Evolutionary conservation across 1,140 invertebrate genomes (phyloP).

Genomic region (Anastrepha obliqua): DNA sequence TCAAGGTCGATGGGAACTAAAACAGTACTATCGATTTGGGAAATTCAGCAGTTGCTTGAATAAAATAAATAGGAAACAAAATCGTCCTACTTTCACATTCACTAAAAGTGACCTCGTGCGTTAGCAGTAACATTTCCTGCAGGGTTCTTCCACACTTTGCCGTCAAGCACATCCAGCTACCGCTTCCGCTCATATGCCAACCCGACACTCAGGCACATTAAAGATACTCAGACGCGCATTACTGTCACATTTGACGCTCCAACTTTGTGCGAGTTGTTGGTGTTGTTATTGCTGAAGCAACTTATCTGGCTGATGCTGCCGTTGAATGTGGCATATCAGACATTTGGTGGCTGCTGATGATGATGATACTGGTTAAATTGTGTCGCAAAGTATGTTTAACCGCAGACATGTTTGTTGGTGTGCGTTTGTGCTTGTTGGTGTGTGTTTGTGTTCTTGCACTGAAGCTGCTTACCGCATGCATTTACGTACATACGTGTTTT

Average conservation of each 20-base stretch:
- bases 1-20: too few relatives aligned
- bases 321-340: not conserved
- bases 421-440: not conserved
- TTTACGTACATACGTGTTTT: not conserved
- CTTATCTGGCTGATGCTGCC: not conserved
- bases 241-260: slow-evolving; percentile 45
- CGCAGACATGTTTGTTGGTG: not conserved
- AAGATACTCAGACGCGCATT: slow-evolving; percentile 49
- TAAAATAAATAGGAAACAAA: too few relatives aligned
- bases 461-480: too few relatives aligned
- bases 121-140: not conserved
- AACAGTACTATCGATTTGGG: too few relatives aligned
- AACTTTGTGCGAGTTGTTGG: not conserved
- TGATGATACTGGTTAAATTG: slow-evolving; percentile 42
- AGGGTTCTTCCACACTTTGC: not conserved
- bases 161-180: not conserved
- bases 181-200: not conserved
- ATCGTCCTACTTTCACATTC: too few relatives aligned
- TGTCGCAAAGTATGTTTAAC: slow-evolving; percentile 2
- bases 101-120: too few relatives aligned
- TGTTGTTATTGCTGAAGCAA: not conserved
- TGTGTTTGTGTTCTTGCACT: not conserved
- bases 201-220: slow-evolving; percentile 40
- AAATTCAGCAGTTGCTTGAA: too few relatives aligned
- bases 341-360: slow-evolving; percentile 8